These are phyloP conservation scores for Osmerus mordax DNA, from an alignment of 2,113 vertebrate species.

Conservation along the genomic window DNA sequence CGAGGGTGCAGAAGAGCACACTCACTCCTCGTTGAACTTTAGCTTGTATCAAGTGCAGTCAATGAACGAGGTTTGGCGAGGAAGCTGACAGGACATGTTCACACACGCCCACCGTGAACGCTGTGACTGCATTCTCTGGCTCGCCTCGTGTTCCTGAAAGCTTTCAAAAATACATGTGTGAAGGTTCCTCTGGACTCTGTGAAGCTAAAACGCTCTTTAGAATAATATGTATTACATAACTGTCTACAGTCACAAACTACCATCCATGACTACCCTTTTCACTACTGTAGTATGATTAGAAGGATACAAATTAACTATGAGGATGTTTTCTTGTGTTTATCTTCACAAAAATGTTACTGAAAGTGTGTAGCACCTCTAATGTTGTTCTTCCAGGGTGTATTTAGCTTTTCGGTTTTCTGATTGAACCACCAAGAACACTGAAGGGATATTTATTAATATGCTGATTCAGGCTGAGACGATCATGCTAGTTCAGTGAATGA, in stretches of 20 bases:
- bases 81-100: conserved; percentile 49
- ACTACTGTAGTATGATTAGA: too few relatives aligned
- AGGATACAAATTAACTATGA: too few relatives aligned
- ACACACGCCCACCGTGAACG: conserved; percentile 49
- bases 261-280: too few relatives aligned
- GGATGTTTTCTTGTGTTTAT: neutral
- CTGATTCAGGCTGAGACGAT: conserved; percentile 56
- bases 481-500: conserved; percentile 49
- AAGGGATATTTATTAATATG: conserved; percentile 41
- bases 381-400: conserved; percentile 10
- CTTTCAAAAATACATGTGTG: neutral
- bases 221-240: too few relatives aligned
- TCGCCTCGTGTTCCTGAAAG: neutral
- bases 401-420: conserved; percentile 23
- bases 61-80: conserved; percentile 40
- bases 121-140: conserved; percentile 17
- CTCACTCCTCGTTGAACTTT: conserved; percentile 23
- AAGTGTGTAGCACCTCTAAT: neutral
- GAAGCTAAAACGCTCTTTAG: neutral
- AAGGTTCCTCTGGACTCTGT: neutral
- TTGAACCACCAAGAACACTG: conserved; percentile 25
- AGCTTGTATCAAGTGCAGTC: conserved; percentile 33
- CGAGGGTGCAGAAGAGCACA: neutral
- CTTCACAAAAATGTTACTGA: neutral
- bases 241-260: too few relatives aligned